Conservation (phyloP, 2,888 invertebrate species). For the Apodemia zela region DNA sequence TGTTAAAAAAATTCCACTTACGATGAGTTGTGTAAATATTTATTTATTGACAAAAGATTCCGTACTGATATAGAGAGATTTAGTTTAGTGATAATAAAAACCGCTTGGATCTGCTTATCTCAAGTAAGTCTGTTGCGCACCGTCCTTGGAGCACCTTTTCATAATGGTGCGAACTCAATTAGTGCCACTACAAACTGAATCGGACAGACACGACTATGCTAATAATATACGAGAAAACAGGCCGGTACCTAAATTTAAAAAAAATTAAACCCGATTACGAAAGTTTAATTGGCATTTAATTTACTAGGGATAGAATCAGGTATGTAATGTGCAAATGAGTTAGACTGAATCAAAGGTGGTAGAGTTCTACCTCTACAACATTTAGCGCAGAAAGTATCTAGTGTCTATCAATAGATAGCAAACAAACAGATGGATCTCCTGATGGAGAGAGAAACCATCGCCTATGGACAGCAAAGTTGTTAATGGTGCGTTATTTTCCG, state of each 20-base stretch:
- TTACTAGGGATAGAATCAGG: too few relatives aligned
- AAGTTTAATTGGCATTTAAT: background rate
- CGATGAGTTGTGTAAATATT: background rate
- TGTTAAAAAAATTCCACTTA: background rate
- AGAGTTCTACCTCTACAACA: too few relatives aligned
- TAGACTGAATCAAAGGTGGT: too few relatives aligned
- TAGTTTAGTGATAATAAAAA: conserved; percentile 4
- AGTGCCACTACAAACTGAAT: background rate
- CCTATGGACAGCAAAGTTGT: too few relatives aligned
- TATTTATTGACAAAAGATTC: conserved; percentile 7
- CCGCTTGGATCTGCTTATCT: conserved; percentile 8
- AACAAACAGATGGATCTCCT: too few relatives aligned
- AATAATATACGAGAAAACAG: background rate
- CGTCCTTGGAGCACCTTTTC: background rate
- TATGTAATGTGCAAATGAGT: too few relatives aligned
- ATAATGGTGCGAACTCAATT: conserved; percentile 1
- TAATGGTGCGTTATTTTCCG: too few relatives aligned
- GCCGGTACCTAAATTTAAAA: background rate
- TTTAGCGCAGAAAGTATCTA: too few relatives aligned
- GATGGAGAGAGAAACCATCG: too few relatives aligned
- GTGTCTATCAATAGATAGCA: too few relatives aligned
- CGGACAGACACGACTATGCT: conserved; percentile 5
- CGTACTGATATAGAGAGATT: background rate
- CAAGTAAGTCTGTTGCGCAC: background rate
- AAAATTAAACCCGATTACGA: background rate